Base-by-base conservation (phyloP, 2,113 vertebrate species). In the Aspiorhynchus laticeps region DNA sequence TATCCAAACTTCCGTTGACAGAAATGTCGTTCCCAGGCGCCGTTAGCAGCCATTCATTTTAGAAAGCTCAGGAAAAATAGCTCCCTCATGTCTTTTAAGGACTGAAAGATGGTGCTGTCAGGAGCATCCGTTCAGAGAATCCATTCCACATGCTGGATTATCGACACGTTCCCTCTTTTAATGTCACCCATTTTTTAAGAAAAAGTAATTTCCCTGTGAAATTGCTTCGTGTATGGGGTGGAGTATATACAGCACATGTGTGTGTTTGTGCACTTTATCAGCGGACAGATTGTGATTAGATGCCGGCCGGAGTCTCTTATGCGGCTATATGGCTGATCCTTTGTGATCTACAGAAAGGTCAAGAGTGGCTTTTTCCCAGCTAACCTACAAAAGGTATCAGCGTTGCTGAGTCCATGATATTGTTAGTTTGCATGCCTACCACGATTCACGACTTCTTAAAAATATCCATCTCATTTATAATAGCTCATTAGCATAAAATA, bases 171-270 rank as follows among this genome's bases (percentile, higher is more conserved):
- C 53, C 83, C 28, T 74, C 85, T 85, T 83, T 88, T 89, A 89
- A 89, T 88, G 88, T 89, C 88, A 87, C 48, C 81, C 71, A 79
- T 83, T 85, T 88, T 86, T 88, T 88, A 56, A 80, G 77, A 67
- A 85, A 88, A 89, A 89, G 85, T 36, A 86, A 89, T 89, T 85
- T 85, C 79, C 28, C 8, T 59, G 82, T 51, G 26, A 88, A 88
- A 90, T 85, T 88, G 87, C 85, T 88, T 88, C n/a, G 15, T 59
- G 87, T 48, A 73, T 74, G 41, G 79, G 71, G 80, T 77, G 53
- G 31, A 41, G 78, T 85, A 48, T 67, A 63, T 78, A 46, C 10
- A 12, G 36, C 36, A 73, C 28, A 10, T 11, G 71, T 75, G 74
- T 28, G 56, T 63, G 48, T 65, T 78, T 81, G 36, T 81, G 59